phyloP scores from a whole-genome alignment of 2,113 vertebrate species.

The Pipra filicauda region DNA sequence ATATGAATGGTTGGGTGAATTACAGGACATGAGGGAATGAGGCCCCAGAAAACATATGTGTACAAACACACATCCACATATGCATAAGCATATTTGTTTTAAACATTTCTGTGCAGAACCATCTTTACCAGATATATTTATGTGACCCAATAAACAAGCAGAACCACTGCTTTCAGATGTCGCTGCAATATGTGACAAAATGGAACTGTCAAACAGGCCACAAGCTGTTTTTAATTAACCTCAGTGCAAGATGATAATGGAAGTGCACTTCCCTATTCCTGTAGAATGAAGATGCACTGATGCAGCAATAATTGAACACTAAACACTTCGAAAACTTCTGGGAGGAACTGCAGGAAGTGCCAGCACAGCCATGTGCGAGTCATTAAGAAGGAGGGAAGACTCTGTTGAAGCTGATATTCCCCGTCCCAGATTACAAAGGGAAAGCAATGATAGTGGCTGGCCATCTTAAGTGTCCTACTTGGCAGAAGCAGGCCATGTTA shows the following conservation, averaged over 20 bases:
- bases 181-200: not conserved
- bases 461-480: not conserved
- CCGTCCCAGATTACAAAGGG: not conserved
- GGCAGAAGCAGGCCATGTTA: not conserved
- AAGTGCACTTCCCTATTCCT: conserved; percentile 54
- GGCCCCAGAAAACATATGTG: not conserved
- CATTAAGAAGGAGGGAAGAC: conserved; percentile 30
- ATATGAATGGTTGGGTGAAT: not conserved
- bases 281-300: conserved; percentile 67
- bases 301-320: conserved; percentile 69
- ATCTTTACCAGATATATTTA: not conserved
- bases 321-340: conserved; percentile 53
- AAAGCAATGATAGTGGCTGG: not conserved
- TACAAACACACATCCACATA: not conserved
- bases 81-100: not conserved
- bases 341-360: not conserved
- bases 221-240: conserved; percentile 72
- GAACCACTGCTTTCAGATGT: conserved; percentile 29
- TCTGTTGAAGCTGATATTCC: not conserved
- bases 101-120: not conserved
- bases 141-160: not conserved
- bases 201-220: not conserved
- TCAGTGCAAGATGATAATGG: conserved; percentile 13
- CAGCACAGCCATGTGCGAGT: conserved; percentile 67
- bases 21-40: not conserved